Conservation (phyloP, 2,797 vertebrate genomes). For the Sebastes umbrosus region DNA sequence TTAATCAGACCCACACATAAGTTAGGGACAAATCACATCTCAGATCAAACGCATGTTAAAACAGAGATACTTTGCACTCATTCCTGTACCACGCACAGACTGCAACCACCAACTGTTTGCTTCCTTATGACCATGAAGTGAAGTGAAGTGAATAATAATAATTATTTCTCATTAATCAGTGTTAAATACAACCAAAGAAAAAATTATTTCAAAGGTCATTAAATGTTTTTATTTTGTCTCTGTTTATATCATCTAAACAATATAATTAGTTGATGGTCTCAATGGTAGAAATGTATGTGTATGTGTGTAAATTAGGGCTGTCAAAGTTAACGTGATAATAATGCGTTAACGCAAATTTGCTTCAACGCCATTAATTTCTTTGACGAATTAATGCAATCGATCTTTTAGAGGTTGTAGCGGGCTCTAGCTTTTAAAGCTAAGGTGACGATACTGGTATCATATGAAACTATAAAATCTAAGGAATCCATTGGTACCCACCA, state of each 20-base stretch:
- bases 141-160: no score
- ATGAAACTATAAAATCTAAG: no score
- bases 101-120: neutral
- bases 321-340: no score
- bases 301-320: neutral
- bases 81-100: neutral
- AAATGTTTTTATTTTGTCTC: neutral
- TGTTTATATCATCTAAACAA: neutral
- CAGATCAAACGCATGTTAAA: neutral
- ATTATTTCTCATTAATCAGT: neutral
- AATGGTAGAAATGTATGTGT: neutral
- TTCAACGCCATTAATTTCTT: no score
- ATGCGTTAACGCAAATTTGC: no score
- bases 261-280: neutral
- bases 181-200: neutral
- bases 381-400: no score
- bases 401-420: rapidly evolving
- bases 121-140: neutral
- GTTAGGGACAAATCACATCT: neutral
- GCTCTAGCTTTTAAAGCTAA: no score
- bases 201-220: neutral
- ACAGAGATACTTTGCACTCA: neutral
- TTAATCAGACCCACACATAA: neutral
- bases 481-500: no score
- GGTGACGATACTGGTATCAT: no score